phyloP scores from a whole-genome alignment of 53 echinoderm and acorn worm genomes.

The Crossaster papposus region DNA sequence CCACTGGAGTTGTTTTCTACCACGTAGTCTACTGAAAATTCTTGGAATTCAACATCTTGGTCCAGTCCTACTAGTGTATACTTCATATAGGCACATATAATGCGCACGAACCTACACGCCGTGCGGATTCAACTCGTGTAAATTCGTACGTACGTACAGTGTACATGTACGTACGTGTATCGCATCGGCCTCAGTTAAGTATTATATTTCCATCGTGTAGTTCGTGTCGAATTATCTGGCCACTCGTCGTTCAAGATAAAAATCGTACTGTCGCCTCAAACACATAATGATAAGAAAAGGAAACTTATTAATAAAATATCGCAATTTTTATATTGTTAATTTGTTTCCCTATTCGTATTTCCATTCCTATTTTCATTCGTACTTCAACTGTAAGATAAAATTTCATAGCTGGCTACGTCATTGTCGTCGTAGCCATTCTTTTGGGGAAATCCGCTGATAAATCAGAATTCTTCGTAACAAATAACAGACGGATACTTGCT shows the following conservation, averaged over 20 bases:
- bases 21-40: constrained; percentile 17
- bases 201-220: constrained; percentile 1
- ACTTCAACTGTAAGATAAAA: constrained; percentile 21
- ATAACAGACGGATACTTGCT: constrained; percentile 29
- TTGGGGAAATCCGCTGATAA: constrained; percentile 48
- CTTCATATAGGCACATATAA: background rate
- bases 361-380: background rate
- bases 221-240: constrained; percentile 14
- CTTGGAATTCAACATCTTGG: background rate
- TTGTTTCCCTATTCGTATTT: no score
- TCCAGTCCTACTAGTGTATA: background rate
- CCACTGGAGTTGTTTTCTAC: background rate
- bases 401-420: constrained; percentile 31
- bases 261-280: background rate
- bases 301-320: background rate
- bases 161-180: constrained; percentile 28
- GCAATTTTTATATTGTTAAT: background rate
- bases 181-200: constrained; percentile 28
- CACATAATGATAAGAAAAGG: background rate
- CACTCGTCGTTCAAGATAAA: background rate
- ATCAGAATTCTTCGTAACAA: constrained; percentile 3
- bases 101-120: background rate
- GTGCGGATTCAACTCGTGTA: no score
- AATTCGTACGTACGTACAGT: constrained; percentile 3
- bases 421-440: no score